Evolutionary conservation across 1,140 invertebrate genomes (phyloP).

Genomic region (Odontomachus brunneus): DNA sequence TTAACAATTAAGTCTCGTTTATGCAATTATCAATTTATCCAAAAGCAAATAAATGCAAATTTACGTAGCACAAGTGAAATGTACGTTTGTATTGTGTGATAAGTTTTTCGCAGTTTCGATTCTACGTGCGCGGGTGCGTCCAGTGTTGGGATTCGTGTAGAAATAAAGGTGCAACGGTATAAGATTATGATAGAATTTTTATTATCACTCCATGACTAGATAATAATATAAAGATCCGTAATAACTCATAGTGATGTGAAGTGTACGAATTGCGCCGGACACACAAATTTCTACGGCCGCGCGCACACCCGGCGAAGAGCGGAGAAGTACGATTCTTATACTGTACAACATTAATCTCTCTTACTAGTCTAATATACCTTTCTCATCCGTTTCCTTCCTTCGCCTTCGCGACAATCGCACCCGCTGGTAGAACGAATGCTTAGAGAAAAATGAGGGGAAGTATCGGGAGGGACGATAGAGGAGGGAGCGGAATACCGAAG

Average conservation of each 20-base stretch:
- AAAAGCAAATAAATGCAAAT: too few species aligned
- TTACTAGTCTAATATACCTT: constrained; percentile 62
- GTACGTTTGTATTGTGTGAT: too few species aligned
- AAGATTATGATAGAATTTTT: constrained; percentile 83
- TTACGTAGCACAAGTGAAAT: too few species aligned
- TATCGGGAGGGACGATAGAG: too few species aligned
- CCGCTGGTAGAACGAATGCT: constrained; percentile 44
- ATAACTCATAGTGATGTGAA: constrained; percentile 79
- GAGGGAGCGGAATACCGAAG: constrained; percentile 38
- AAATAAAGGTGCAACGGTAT: constrained; percentile 47
- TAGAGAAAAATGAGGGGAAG: neutral
- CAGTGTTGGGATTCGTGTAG: neutral
- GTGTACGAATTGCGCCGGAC: constrained; percentile 72
- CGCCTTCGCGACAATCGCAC: constrained; percentile 49
- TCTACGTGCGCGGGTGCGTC: too few species aligned
- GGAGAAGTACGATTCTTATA: constrained; percentile 64
- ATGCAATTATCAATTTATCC: too few species aligned
- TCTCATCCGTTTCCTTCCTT: constrained; percentile 38
- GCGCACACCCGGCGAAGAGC: constrained; percentile 59
- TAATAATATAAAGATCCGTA: constrained; percentile 84
- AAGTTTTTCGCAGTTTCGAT: too few species aligned
- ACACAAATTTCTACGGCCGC: constrained; percentile 63
- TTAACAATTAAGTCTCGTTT: too few species aligned
- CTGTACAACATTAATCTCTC: constrained; percentile 72
- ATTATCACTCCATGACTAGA: constrained; percentile 84